phyloP scores from a whole-genome alignment of 2,113 vertebrate species.

The Piprites chloris region DNA sequence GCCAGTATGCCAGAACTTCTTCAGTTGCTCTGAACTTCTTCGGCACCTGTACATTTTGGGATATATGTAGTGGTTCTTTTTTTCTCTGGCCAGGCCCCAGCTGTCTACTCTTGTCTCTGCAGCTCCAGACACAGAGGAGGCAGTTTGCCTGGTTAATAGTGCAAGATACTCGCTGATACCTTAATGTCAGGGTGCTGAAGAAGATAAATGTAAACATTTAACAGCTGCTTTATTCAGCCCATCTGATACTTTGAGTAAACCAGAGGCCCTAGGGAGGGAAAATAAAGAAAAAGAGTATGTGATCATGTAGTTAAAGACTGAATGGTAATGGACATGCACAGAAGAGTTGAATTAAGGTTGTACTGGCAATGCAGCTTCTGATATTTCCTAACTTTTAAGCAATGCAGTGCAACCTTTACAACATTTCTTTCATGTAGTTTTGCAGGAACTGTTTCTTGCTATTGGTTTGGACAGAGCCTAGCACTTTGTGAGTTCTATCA shows the following conservation, averaged over 20 bases:
- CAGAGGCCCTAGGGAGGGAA: neutral
- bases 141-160: neutral
- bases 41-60: neutral
- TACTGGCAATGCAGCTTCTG: neutral
- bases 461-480: neutral
- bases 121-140: neutral
- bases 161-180: neutral
- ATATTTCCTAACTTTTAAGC: slow-evolving; percentile 27
- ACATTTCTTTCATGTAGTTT: slow-evolving; percentile 19
- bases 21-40: neutral
- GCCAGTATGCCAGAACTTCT: neutral
- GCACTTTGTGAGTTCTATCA: neutral
- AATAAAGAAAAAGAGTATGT: neutral
- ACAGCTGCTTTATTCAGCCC: neutral
- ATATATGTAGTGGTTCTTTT: neutral
- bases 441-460: neutral
- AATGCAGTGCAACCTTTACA: slow-evolving; percentile 15
- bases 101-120: neutral
- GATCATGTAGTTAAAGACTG: slow-evolving; percentile 21
- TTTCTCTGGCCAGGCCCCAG: neutral
- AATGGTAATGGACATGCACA: neutral
- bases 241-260: neutral
- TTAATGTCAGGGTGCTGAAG: neutral
- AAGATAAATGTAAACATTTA: neutral
- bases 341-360: slow-evolving; percentile 21